A percentile compares a stretch with the other conserved stretches of the same genome.
These are phyloP conservation scores for Dipodomys spectabilis DNA, from an alignment of 2,113 vertebrate species.

Conservation along the genomic window DNA sequence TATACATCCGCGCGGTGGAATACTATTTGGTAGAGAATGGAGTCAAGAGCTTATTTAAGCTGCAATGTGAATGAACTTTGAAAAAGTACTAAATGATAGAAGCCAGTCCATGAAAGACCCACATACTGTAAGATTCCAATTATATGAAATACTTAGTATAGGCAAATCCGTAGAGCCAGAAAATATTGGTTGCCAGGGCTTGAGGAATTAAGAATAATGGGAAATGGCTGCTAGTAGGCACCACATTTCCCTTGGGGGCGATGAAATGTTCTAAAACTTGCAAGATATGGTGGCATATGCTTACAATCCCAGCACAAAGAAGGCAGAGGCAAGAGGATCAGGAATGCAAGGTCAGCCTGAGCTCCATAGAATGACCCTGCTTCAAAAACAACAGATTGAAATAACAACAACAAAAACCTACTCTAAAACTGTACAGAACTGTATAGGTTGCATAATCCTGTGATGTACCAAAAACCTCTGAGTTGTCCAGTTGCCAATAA, in stretches of 20 bases:
- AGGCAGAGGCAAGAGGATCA: background rate
- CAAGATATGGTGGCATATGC: background rate
- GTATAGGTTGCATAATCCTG: background rate
- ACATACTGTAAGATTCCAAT: accelerated
- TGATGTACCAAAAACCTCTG: background rate
- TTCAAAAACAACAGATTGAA: background rate
- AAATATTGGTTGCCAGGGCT: background rate
- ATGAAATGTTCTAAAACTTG: background rate
- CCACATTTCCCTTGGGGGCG: background rate
- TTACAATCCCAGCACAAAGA: background rate
- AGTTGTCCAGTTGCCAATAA: background rate
- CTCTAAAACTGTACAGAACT: background rate
- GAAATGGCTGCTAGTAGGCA: background rate
- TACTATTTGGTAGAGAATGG: background rate
- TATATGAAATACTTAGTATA: background rate
- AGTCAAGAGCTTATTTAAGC: background rate
- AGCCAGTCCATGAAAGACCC: background rate
- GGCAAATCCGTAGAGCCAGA: background rate
- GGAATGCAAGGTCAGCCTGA: too few species aligned
- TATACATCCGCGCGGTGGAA: accelerated
- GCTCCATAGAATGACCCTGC: background rate
- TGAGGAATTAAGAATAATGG: background rate
- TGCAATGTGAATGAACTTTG: background rate
- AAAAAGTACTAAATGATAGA: background rate
- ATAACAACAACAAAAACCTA: too few species aligned